These are phyloP conservation scores for Charina bottae DNA, from an alignment of 2,113 vertebrate genomes.

Conservation along the genomic window DNA sequence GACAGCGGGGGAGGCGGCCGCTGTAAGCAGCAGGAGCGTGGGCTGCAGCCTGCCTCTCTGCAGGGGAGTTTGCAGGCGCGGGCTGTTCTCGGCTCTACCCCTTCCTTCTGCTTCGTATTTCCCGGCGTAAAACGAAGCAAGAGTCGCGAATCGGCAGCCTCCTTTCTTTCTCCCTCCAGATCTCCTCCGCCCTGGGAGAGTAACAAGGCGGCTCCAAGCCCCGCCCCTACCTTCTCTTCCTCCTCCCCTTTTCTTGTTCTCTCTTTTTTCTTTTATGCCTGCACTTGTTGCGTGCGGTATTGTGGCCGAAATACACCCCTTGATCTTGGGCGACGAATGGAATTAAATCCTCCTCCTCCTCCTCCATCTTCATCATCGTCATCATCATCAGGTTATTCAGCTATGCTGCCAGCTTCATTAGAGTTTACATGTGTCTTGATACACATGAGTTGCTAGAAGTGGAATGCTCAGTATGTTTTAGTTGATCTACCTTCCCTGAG, in stretches of 20 bases:
- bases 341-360: not conserved
- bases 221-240: slow-evolving; percentile 45
- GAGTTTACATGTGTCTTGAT: not conserved
- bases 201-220: slow-evolving; percentile 33
- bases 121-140: not conserved
- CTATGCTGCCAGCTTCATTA: not conserved
- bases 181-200: slow-evolving; percentile 1
- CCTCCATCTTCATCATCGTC: not conserved
- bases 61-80: not conserved
- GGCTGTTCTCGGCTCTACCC: not conserved
- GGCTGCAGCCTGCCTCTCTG: not conserved
- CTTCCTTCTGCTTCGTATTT: not conserved
- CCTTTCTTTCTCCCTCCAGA: not conserved
- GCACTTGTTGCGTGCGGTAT: slow-evolving; percentile 48
- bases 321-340: not conserved
- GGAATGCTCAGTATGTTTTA: not conserved
- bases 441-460: not conserved
- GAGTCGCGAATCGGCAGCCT: not conserved
- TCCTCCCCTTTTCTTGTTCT: slow-evolving; percentile 23
- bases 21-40: not conserved
- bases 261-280: not conserved
- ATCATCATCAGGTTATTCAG: not conserved
- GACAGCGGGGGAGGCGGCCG: slow-evolving; percentile 7
- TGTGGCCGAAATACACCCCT: not conserved
- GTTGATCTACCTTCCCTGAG: not conserved